Base-by-base conservation (phyloP, 2,797 vertebrate species). In the Pseudomugil tenellus region DNA sequence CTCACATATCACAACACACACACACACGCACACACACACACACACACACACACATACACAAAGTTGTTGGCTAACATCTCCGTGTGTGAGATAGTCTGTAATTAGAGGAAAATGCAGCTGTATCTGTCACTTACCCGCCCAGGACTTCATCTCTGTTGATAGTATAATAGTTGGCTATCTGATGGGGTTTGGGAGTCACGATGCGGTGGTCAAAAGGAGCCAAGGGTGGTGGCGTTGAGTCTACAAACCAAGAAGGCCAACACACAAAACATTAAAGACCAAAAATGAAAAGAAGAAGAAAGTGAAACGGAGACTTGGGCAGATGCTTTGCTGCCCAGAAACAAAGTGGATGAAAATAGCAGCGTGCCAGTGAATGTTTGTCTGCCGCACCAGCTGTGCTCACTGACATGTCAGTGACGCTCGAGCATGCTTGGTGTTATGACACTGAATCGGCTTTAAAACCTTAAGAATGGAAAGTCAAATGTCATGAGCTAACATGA, bases 121-220 rank as follows among this genome's bases (percentile, higher is more conserved):
- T 37, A 63, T 35, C 26, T 37, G 16, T 32, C 11, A 77, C 97
- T 96, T 91, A 99, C 98, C 97, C 96, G 86, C 98, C 98, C 53
- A 99, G 91, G 75, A 98, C 91, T 76, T 97, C 96, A 0, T 95
- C 92, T 72, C 91, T 89, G 79, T 95, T 95, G 90, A 99, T 96
- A 0, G 92, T 93, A 72, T 98, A 99, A 34, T 93, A 95, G 76
- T 86, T 94, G 76, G 84, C 91, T 37, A 98, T 94, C 49, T 94
- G 94, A 58, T 93, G 89, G 56, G 94, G 93, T 88, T 95, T 98
- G 72, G 97, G 91, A 29, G 94, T 95, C 75, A 99, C 96, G 8
- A 98, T 95, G 61, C 96, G 95, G 76, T 99, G 97, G 79, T 95
- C 95, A 56, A 99, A 99, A 4, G 98, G 97, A 9, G 98, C 97